Evolutionary conservation across 2,113 vertebrate genomes (phyloP).

Genomic region (Cavia aperea): DNA sequence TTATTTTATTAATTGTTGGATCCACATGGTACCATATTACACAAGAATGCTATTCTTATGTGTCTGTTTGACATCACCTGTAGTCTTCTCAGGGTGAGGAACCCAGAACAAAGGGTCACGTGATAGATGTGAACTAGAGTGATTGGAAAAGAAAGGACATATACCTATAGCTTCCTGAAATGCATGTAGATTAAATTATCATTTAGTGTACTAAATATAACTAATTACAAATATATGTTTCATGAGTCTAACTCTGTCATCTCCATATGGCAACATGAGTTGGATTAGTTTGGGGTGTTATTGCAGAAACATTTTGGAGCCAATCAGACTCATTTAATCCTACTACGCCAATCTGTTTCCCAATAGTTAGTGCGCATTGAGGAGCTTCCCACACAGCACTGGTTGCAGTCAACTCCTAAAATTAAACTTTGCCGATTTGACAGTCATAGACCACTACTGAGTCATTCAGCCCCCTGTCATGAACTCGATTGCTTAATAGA

Average conservation of each 20-base stretch:
- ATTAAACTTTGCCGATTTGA: not conserved
- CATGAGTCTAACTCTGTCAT: not conserved
- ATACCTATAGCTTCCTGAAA: not conserved
- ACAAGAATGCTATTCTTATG: not conserved
- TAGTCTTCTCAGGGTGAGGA: not conserved
- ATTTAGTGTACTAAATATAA: not conserved
- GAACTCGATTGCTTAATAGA: not conserved
- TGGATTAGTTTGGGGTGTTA: not conserved
- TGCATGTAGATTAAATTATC: not conserved
- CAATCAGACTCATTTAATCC: not conserved
- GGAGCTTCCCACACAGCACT: no score
- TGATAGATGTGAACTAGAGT: not conserved
- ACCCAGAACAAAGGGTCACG: not conserved
- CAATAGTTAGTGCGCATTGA: not conserved
- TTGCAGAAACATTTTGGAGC: not conserved
- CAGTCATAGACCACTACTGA: not conserved
- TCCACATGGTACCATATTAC: not conserved
- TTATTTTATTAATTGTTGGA: not conserved
- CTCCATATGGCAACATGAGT: not conserved
- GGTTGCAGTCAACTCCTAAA: not conserved
- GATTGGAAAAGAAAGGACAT: not conserved
- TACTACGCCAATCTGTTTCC: not conserved
- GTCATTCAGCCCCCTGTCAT: not conserved
- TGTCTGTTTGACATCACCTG: not conserved
- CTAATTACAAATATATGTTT: not conserved